Base-by-base conservation (phyloP, 2,113 vertebrate species). In the Chaenogobius annularis region DNA sequence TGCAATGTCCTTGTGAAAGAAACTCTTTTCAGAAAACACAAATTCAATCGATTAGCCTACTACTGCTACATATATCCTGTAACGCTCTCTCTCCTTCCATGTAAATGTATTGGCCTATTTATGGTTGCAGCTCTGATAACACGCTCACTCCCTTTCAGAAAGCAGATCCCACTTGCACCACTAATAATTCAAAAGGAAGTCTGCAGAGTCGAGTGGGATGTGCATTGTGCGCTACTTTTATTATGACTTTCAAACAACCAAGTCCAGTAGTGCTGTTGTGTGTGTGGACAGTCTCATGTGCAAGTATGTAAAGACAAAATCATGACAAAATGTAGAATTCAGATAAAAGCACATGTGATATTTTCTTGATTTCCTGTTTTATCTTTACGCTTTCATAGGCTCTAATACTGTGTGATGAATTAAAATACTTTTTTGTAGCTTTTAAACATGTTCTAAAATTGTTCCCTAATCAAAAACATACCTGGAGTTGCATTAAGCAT, bases 101-200 rank as follows among this genome's bases (percentile, higher is more conserved):
- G 54, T 23, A 59, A 59, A 59, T 59, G 56, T 59, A 35, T 15
- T 15, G 56, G 14, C 23, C 23, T 59, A 59, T 59, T 26, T 59
- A 23, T 31, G 13, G 56, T 35, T 31, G 13, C 56, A 23, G 26
- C 26, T 59, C 56, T 59, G 23, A 59, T 59, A 59, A 59, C 56
- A 59, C 26, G 4, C 26, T 31, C 56, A 59, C 22, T 59, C 56
- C 1, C 56, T 59, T 15, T 59, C 56, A 59, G 56, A 59, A 59
- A 59, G 15, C 56, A 8, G 56, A 59, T 59, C 56, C 56, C 26
- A 59, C 23, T 31, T 35, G 12, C 56, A 59, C 1, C 26, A 23
- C 56, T 31, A 59, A 59, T 59, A 59, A 59, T 59, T 31, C 56
- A 59, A 59, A 59, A 59, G 56, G 56, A 59, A 59, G 56, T 59